phyloP scores from a whole-genome alignment of 2,888 invertebrate genomes.

The Cataglyphis rosenhaueri region DNA sequence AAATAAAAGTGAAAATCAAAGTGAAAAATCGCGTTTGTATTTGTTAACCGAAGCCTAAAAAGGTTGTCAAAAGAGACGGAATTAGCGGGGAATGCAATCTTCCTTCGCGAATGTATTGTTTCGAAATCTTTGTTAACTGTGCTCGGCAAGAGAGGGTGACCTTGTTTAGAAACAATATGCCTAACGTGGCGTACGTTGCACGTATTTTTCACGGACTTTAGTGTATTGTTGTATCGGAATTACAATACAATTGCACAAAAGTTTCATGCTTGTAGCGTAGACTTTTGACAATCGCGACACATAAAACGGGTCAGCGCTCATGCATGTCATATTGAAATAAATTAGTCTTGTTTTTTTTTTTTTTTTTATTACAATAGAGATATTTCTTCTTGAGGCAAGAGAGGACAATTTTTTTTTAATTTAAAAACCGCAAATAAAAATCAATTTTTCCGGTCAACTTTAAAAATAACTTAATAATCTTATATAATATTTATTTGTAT shows the following conservation, averaged over 20 bases:
- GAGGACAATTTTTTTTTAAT: neutral
- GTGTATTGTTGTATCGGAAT: slow-evolving; percentile 35
- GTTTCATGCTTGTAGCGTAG: slow-evolving; percentile 3
- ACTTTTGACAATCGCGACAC: slow-evolving; percentile 9
- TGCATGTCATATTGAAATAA: neutral
- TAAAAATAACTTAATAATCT: neutral
- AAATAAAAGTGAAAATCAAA: slow-evolving; percentile 21
- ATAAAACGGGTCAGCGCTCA: neutral
- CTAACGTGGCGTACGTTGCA: slow-evolving; percentile 45
- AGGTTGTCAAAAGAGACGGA: slow-evolving; percentile 31
- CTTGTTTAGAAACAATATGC: slow-evolving; percentile 59
- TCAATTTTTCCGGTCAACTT: neutral
- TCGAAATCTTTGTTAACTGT: slow-evolving; percentile 49
- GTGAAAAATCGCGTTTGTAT: slow-evolving; percentile 19
- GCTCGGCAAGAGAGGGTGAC: slow-evolving; percentile 12
- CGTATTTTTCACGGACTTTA: slow-evolving; percentile 15
- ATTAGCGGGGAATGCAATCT: slow-evolving; percentile 53
- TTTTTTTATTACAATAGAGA: neutral
- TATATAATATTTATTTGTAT: neutral
- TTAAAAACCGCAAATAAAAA: neutral
- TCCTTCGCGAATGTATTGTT: slow-evolving; percentile 53
- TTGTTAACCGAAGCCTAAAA: slow-evolving; percentile 38
- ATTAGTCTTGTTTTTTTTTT: neutral
- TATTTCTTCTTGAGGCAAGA: neutral
- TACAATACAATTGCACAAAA: slow-evolving; percentile 27